phyloP scores from a whole-genome alignment of 2,888 invertebrate species.

The Drosophila hawaiiensis region DNA sequence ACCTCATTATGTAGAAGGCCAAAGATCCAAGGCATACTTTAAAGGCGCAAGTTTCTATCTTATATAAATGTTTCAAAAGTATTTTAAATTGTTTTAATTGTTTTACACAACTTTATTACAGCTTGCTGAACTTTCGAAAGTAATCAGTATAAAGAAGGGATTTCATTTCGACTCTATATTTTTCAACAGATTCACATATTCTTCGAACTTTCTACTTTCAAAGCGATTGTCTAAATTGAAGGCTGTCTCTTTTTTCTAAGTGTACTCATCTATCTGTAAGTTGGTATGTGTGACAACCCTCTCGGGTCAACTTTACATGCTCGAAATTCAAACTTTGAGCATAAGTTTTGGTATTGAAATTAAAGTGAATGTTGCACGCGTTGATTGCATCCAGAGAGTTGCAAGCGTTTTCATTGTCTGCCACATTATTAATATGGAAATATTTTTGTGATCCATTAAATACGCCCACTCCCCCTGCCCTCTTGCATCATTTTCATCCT shows the following conservation, averaged over 20 bases:
- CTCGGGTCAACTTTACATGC: slow-evolving; percentile 49
- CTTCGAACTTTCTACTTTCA: neutral
- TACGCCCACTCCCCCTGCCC: neutral
- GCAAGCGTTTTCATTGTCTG: slow-evolving; percentile 4
- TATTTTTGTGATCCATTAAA: slow-evolving; percentile 22
- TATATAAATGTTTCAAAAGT: too few species aligned
- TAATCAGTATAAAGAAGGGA: too few species aligned
- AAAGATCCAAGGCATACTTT: too few species aligned
- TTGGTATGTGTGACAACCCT: neutral
- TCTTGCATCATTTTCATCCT: neutral
- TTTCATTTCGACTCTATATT: neutral
- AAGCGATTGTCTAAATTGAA: neutral
- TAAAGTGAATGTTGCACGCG: slow-evolving; percentile 41
- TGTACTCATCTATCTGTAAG: neutral
- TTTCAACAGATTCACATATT: neutral
- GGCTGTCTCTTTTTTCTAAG: neutral
- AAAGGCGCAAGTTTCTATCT: too few species aligned
- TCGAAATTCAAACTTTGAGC: slow-evolving; percentile 47
- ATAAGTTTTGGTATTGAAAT: slow-evolving; percentile 59
- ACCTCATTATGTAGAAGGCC: neutral
- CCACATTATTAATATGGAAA: slow-evolving; percentile 42
- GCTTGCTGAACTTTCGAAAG: too few species aligned
- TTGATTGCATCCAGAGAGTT: neutral
- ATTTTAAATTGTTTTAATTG: neutral
- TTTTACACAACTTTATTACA: neutral